Evolutionary conservation across 92 coral and sea anemone species (phyloP).

Genomic region (Epizoanthus rinbou): DNA sequence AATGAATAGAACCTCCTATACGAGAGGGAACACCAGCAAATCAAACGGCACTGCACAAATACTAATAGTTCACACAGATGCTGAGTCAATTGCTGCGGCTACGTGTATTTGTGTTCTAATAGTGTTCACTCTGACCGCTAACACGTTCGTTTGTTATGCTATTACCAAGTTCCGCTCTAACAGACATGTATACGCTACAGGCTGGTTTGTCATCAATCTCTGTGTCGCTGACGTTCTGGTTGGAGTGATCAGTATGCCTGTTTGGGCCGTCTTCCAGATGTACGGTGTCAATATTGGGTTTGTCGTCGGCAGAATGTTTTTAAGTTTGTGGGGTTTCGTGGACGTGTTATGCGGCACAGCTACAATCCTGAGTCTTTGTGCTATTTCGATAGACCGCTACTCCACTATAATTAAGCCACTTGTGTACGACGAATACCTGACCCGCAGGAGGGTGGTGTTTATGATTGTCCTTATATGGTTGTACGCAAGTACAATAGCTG

Average conservation of each 20-base stretch:
- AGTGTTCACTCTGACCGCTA: conserved; percentile 63
- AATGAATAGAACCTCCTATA: not conserved
- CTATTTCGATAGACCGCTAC: conserved; percentile 83
- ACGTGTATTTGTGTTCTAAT: conserved; percentile 65
- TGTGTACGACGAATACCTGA: conserved; percentile 64
- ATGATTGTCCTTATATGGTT: conserved; percentile 71
- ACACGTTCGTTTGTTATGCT: conserved; percentile 78
- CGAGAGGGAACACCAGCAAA: not conserved
- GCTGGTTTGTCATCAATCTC: conserved; percentile 86
- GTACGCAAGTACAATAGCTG: conserved; percentile 72
- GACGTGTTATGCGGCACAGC: conserved; percentile 90
- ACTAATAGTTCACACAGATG: not conserved
- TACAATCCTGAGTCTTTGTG: conserved; percentile 82
- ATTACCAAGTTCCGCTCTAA: conserved; percentile 68
- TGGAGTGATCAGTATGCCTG: conserved; percentile 87
- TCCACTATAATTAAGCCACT: conserved; percentile 81
- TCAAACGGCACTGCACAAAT: not conserved
- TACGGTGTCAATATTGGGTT: conserved; percentile 44
- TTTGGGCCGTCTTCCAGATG: conserved; percentile 75
- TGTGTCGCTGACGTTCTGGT: conserved; percentile 83
- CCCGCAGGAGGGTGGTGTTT: conserved; percentile 55
- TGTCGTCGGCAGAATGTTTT: conserved; percentile 54
- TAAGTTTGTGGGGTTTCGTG: conserved; percentile 68
- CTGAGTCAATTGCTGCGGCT: conserved; percentile 67
- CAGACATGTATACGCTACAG: conserved; percentile 57